Evolutionary conservation across 2,113 vertebrate species (phyloP), one percentile per base, ranked within the genome.

Genomic region (Cranoglanis bouderius): DNA sequence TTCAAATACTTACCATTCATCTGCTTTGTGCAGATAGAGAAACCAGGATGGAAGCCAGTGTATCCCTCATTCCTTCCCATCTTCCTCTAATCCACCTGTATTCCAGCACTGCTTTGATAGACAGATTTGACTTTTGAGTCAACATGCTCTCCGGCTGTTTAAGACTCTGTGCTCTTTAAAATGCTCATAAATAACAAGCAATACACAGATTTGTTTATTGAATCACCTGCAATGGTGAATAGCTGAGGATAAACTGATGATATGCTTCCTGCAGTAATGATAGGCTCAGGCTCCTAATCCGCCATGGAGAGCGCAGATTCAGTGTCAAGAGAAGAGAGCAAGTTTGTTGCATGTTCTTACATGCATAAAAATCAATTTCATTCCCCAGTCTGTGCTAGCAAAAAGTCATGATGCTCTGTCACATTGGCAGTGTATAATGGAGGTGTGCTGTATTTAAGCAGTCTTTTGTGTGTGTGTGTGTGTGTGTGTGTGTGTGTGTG

Each of bases 141-240:
- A 90, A 67, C 38, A 55, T 74, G 86, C 53, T 88, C 63, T 82
- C 77, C 86, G 51, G 10, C 61, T 88, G 86, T 90, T 92, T 90
- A 84, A 91, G 81, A 89, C 88, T 92, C 90, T 87, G 89, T 91
- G 91, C 63, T 82, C 38, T 92, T 91, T 92, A 85, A 93, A 92
- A 85, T 89, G 43, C 85, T 84, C 26, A 16, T 29, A 63, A 87
- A 84, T 40, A 3, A 91, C 90, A 43, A 84, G 35, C 40, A 88
- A 88, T 90, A 43, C 80, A 26, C 82, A 89, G 57, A 91, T 90
- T 55, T 87, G 87, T 51, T 87, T 24, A 32, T 91, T 87, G 55
- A 90, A 92, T 92, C 91, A 91, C 91, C 87, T 91, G 91, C 90
- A 88, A 86, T 87, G 40, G 55, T 67, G 82, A 90, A 77, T 84